Conservation (phyloP, 2,797 vertebrate species). For the Limnodromus scolopaceus region DNA sequence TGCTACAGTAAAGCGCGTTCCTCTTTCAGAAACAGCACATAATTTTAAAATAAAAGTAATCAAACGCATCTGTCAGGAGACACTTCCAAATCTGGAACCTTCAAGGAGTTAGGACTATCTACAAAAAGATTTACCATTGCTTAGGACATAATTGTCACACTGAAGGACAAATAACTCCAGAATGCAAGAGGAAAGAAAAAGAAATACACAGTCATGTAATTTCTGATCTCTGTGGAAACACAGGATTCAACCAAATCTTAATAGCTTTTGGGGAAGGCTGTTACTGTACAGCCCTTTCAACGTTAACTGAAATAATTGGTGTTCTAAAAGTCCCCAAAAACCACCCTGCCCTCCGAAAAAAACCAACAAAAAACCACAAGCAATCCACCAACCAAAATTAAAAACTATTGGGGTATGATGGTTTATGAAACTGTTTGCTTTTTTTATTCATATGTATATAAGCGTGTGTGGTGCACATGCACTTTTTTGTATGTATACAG, state of each 20-base stretch:
- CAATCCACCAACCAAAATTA: neutral
- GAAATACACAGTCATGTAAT: neutral
- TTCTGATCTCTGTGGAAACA: neutral
- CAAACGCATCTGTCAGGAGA: neutral
- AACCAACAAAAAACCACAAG: rapidly evolving
- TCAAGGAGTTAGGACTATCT: neutral
- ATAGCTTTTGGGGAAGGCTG: neutral
- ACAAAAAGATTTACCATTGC: neutral
- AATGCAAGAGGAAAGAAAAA: neutral
- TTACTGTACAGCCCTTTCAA: neutral
- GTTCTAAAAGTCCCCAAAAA: neutral
- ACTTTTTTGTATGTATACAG: neutral
- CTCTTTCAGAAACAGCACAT: neutral
- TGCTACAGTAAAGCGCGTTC: neutral
- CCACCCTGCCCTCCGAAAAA: rapidly evolving
- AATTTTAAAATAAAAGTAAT: neutral
- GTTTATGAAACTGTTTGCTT: neutral
- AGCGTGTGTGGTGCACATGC: neutral
- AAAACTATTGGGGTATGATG: neutral
- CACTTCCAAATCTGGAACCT: neutral
- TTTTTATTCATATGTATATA: neutral
- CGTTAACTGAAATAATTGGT: neutral
- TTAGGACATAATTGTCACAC: neutral
- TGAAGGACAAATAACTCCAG: neutral
- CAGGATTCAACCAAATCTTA: neutral